Evolutionary conservation across 2,797 vertebrate species (phyloP).

Genomic region (Thripadectes ignobilis): DNA sequence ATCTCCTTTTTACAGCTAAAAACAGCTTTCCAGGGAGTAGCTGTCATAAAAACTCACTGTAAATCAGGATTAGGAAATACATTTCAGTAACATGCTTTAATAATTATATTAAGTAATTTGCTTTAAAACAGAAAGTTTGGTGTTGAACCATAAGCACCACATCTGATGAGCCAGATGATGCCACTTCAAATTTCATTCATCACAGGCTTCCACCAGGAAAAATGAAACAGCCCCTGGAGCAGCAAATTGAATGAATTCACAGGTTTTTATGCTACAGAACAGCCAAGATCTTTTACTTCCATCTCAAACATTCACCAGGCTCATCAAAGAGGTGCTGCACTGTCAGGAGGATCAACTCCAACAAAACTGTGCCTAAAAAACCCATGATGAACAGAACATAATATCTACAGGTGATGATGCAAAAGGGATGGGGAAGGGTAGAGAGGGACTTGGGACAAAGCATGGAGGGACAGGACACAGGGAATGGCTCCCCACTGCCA

Average conservation of each 20-base stretch:
- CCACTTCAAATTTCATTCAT: neutral
- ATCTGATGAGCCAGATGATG: neutral
- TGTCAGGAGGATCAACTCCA: neutral
- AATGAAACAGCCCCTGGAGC: conserved; percentile 1
- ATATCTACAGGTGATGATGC: neutral
- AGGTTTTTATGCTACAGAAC: neutral
- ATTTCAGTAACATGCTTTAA: neutral
- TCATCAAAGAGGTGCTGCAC: neutral
- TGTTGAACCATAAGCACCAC: neutral
- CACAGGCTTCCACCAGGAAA: neutral
- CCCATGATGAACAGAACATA: neutral
- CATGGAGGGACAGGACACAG: neutral
- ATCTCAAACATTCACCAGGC: neutral
- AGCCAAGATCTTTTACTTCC: neutral
- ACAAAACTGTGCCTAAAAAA: neutral
- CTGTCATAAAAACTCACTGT: neutral
- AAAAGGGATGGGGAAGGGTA: neutral
- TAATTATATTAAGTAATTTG: neutral
- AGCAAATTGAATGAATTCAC: conserved; percentile 17
- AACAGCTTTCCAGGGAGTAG: neutral
- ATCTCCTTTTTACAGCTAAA: neutral
- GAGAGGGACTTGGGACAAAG: neutral
- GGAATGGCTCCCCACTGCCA: neutral
- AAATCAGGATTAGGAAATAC: neutral
- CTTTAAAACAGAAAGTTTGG: neutral